Base-by-base conservation (phyloP, 2,888 invertebrate genomes). In the Ichneumoninae sp. region DNA sequence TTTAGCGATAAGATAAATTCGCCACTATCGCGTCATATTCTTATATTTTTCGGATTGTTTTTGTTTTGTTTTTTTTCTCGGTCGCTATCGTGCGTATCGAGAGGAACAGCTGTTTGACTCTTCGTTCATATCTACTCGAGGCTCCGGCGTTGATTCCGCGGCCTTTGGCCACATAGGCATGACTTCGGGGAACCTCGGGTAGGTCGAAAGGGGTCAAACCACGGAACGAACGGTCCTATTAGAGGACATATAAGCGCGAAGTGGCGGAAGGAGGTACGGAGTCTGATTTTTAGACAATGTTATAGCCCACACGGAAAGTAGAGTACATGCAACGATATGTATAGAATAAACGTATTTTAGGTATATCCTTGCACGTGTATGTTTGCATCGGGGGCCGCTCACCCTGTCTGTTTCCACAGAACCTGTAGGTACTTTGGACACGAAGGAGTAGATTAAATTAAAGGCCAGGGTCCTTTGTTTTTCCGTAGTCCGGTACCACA, bases 1-100 rank as follows among this genome's bases (percentile, higher is more conserved):
- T 73, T 44, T 44, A 30, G 44, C 68, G 69, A 83, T 79, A 83
- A 83, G 63, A 79, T 70, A 78, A 63, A 79, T 79, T 52, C 40
- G 60, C 44, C 65, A 44, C 60, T 66, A 44, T 78, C 40, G 44
- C 26, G 19, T 63, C 52, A 52, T 65, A 74, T 68, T 63, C 52
- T 69, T 69, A 19, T 19, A 69, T 52, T 44, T 26, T 22, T 44
- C 66, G 40, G 40, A 10, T 47, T 73, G 44, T 19, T 19, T 80
- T 54, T 54, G 0, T 19, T 19, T 19, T 19, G 19, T 19, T 19
- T 19, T 19, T 19, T 54, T 52, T 69, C 44, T 47, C 44, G 44
- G 60, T 63, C 33, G 16, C 26, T 13, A 19, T 36, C 65, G 30
- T 40, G 50, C n/a, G 47, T 52, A 36, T 47, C 65, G 16, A 33